Percentiles rank a stretch among this genome's conserved stretches.
Evolutionary conservation across 1,140 invertebrate species (phyloP).

Genomic region (Anthonomus grandis): DNA sequence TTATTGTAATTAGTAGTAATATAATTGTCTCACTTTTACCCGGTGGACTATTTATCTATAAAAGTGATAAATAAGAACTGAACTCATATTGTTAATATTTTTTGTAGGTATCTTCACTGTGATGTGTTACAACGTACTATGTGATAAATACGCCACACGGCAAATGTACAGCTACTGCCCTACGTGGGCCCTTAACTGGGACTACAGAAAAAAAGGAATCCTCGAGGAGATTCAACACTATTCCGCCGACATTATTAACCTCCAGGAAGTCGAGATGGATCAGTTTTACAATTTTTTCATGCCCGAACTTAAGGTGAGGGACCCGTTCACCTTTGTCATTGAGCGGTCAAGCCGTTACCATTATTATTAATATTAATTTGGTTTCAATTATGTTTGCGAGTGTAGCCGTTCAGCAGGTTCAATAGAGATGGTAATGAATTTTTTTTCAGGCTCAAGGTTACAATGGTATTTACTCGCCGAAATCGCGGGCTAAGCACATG

Average conservation of each 20-base stretch:
- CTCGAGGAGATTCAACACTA: slow-evolving; percentile 95
- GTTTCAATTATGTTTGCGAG: no score
- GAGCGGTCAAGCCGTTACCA: no score
- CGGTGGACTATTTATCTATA: no score
- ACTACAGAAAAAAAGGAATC: slow-evolving; percentile 97
- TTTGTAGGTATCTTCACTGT: slow-evolving; percentile 90
- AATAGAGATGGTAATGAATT: not conserved
- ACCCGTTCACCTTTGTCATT: no score
- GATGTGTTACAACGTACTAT: slow-evolving; percentile 99
- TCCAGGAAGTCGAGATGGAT: slow-evolving; percentile 98
- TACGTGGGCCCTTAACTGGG: slow-evolving; percentile 96
- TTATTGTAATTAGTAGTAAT: no score
- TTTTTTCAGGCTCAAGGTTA: slow-evolving; percentile 73
- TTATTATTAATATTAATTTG: no score
- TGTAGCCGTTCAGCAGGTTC: not conserved
- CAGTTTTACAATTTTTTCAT: slow-evolving; percentile 97
- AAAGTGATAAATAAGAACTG: no score
- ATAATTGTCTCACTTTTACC: no score
- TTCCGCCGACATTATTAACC: slow-evolving; percentile 95
- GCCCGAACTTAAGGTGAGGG: slow-evolving; percentile 77
- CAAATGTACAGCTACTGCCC: slow-evolving; percentile 98
- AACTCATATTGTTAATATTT: not conserved
- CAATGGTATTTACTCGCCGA: slow-evolving; percentile 97
- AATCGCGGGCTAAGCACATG: slow-evolving; percentile 98
- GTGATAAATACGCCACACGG: slow-evolving; percentile 97